phyloP scores from a whole-genome alignment of 2,888 invertebrate species.

The Micoletzkya japonica region DNA sequence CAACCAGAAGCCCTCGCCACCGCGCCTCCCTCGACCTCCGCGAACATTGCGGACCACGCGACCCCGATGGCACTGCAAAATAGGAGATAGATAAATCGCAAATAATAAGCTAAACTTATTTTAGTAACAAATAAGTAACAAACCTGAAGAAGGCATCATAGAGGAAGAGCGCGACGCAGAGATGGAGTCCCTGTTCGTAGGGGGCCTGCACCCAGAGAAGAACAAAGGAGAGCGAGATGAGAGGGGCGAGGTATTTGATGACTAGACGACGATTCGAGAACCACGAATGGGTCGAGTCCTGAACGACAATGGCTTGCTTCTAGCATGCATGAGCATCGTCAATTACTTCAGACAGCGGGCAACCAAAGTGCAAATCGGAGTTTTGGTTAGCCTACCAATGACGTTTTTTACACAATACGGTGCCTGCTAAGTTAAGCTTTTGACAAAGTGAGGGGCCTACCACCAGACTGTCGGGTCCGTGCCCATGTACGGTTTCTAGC shows the following conservation, averaged over 20 bases:
- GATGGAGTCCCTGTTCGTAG: constrained; percentile 63
- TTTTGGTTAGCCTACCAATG: no score
- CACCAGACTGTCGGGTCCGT: no score
- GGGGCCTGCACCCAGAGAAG: constrained; percentile 61
- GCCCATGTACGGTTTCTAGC: no score
- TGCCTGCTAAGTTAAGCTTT: no score
- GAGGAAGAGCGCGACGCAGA: constrained; percentile 65
- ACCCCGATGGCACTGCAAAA: constrained; percentile 57
- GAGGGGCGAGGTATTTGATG: constrained; percentile 65
- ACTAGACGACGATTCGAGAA: constrained; percentile 64
- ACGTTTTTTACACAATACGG: no score
- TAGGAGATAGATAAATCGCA: background rate
- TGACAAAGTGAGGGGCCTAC: no score
- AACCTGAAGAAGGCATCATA: constrained; percentile 67
- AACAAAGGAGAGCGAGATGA: constrained; percentile 65
- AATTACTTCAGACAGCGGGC: no score
- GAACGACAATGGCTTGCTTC: no score
- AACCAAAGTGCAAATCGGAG: no score
- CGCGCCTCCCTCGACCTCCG: constrained; percentile 40
- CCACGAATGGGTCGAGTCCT: constrained; percentile 53
- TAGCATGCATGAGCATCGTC: no score
- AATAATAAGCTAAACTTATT: background rate
- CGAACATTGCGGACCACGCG: constrained; percentile 60
- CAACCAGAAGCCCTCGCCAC: constrained; percentile 18
- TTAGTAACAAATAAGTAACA: constrained; percentile 57